Percentiles rank a stretch among this genome's conserved stretches.
These are phyloP conservation scores for Notamacropus eugenii DNA, from an alignment of 2,797 vertebrate species.

Conservation along the genomic window DNA sequence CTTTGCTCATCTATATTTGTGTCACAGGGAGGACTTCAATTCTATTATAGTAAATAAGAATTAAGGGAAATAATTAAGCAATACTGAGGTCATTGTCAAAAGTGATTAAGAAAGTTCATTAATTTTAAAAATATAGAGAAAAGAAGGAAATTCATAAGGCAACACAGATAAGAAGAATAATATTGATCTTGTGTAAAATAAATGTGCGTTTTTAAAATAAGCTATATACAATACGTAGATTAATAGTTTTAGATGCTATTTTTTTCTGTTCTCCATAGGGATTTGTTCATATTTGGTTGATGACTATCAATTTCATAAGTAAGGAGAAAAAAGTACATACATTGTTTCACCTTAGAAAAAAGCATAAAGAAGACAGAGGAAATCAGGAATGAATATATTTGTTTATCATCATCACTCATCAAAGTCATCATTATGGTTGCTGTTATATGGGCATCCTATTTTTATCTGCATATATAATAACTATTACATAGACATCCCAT, in stretches of 20 bases:
- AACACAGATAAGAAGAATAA: neutral
- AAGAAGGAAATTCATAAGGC: neutral
- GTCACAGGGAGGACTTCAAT: neutral
- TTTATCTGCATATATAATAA: neutral
- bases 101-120: neutral
- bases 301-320: neutral
- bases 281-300: neutral
- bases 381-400: neutral
- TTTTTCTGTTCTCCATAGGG: neutral
- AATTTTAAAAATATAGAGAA: neutral
- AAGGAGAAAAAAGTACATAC: neutral
- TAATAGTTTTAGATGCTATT: neutral
- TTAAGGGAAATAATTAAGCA: neutral
- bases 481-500: neutral
- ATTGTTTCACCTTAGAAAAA: neutral
- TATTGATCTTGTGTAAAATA: neutral
- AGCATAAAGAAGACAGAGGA: neutral
- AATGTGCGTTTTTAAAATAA: neutral
- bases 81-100: neutral
- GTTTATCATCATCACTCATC: neutral
- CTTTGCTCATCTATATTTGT: neutral
- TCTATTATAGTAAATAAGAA: neutral
- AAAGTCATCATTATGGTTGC: neutral
- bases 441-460: neutral
- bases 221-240: neutral